Evolutionary conservation across 2,797 vertebrate genomes (phyloP).

Genomic region (Microchirus variegatus): DNA sequence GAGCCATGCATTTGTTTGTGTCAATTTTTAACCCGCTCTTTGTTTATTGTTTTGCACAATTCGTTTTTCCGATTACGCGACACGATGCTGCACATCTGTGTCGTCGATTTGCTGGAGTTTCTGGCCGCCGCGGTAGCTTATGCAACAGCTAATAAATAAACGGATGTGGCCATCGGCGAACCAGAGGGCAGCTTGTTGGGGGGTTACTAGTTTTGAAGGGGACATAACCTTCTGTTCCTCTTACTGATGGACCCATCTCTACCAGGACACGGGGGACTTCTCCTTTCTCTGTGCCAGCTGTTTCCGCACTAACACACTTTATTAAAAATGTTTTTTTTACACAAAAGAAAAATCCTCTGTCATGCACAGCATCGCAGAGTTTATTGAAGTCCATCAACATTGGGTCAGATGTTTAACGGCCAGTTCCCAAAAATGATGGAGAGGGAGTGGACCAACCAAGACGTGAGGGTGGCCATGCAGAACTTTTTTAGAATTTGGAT

Average conservation of each 20-base stretch:
- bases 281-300: conserved; percentile 78
- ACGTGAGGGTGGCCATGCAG: no score
- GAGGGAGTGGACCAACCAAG: no score
- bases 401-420: no score
- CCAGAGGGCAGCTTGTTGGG: conserved; percentile 48
- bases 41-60: neutral
- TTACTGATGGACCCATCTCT: conserved; percentile 72
- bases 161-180: conserved; percentile 10
- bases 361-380: conserved; percentile 2
- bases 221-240: conserved; percentile 72
- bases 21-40: neutral
- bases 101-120: no score
- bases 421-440: no score
- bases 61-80: neutral
- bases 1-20: neutral
- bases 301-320: conserved; percentile 65
- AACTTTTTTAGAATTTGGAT: no score
- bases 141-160: conserved; percentile 10
- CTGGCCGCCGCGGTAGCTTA: neutral
- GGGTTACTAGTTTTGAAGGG: conserved; percentile 52
- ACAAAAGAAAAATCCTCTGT: neutral
- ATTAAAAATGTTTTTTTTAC: neutral
- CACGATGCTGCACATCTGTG: no score
- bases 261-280: conserved; percentile 68
- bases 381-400: no score